Evolutionary conservation across 2,888 invertebrate genomes (phyloP).

Genomic region (Acrocyrtus sp.): DNA sequence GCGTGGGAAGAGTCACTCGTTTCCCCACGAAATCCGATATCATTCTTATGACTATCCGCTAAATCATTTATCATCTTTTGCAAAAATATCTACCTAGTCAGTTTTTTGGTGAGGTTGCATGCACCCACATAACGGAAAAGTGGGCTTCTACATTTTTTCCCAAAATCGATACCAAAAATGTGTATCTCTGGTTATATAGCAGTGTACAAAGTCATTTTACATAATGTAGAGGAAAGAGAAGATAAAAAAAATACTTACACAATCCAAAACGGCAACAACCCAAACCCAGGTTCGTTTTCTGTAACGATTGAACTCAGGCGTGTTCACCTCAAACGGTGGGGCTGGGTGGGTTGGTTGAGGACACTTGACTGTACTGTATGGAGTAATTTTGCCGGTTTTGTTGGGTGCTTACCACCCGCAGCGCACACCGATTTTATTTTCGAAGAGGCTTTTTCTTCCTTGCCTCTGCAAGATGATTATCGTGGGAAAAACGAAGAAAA

Average conservation of each 20-base stretch:
- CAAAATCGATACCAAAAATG: background rate
- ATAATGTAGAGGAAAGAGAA: background rate
- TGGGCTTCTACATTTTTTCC: no score
- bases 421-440: constrained; percentile 6
- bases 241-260: constrained; percentile 43
- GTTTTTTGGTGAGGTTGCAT: no score
- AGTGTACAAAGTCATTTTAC: background rate
- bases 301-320: constrained; percentile 54
- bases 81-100: constrained; percentile 2
- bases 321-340: constrained; percentile 38
- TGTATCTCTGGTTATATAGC: background rate
- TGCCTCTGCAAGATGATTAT: background rate
- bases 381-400: constrained; percentile 51
- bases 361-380: constrained; percentile 49
- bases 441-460: no score
- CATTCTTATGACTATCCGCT: constrained; percentile 30
- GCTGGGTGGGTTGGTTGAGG: constrained; percentile 44
- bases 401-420: constrained; percentile 37
- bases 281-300: constrained; percentile 57
- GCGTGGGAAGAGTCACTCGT: constrained; percentile 7
- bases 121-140: no score
- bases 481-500: no score
- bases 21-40: constrained; percentile 23
- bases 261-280: constrained; percentile 54
- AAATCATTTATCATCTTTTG: constrained; percentile 39